These are phyloP conservation scores for Cardiocondyla obscurior DNA, from an alignment of 1,140 invertebrate species.

Conservation along the genomic window DNA sequence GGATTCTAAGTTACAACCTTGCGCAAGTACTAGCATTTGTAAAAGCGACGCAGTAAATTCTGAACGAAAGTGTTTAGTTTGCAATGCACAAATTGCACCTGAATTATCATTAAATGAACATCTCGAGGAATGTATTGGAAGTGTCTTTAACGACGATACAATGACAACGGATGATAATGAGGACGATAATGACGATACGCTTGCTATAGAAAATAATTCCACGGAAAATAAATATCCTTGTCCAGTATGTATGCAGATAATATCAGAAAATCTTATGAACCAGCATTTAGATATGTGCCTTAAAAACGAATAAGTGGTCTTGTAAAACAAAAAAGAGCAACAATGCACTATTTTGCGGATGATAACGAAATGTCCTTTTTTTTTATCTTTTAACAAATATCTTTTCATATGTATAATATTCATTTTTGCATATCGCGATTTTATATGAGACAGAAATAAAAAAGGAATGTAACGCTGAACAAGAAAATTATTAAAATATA, in stretches of 20 bases:
- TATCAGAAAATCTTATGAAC: slow-evolving; percentile 77
- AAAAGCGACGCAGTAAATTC: background rate
- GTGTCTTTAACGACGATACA: slow-evolving; percentile 78
- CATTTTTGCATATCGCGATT: background rate
- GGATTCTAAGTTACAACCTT: background rate
- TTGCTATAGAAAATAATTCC: background rate
- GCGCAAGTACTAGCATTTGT: background rate
- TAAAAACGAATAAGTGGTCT: slow-evolving; percentile 33
- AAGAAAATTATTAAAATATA: background rate
- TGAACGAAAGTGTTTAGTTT: slow-evolving; percentile 85
- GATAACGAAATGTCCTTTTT: background rate
- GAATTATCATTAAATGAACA: slow-evolving; percentile 85
- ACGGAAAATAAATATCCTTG: slow-evolving; percentile 73
- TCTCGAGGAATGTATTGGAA: slow-evolving; percentile 86
- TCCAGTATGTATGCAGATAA: slow-evolving; percentile 77
- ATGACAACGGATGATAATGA: slow-evolving; percentile 53
- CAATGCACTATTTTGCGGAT: slow-evolving; percentile 18
- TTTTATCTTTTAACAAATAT: slow-evolving; percentile 10
- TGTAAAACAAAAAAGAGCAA: background rate
- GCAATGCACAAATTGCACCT: slow-evolving; percentile 83
- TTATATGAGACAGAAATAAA: slow-evolving; percentile 5
- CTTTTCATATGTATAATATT: background rate
- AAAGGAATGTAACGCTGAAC: background rate
- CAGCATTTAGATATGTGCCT: slow-evolving; percentile 80
- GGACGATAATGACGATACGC: slow-evolving; percentile 24